Base-by-base conservation (phyloP, 2,797 vertebrate genomes). In the Anguilla pacifica region DNA sequence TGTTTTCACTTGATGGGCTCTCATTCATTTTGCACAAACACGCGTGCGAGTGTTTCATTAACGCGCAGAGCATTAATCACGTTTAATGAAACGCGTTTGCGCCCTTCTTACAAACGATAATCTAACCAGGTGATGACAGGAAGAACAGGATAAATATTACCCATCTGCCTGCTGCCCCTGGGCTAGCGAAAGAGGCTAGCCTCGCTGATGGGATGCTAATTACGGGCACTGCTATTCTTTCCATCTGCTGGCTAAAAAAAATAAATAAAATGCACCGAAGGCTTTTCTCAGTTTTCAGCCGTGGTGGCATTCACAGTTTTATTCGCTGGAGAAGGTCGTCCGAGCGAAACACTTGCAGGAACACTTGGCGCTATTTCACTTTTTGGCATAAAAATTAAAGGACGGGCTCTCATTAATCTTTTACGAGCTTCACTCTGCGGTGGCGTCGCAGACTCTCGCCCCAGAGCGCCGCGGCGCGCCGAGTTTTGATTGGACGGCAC, bases 21-120 rank as follows among this genome's bases (percentile, higher is more conserved):
- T 96, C 94, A 96, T 96, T 96, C 96, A 96, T 96, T 96, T 93
- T 94, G 93, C 25, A 3, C 61, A 1, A 67, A 67, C 61, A 92
- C 93, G 89, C 86, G 77, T 86, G 91, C 90, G 94, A 93, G 94
- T 94, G 93, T 96, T 96, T 96, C 95, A 96, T 96, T 96, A 96
- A 95, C 94, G 91, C 91, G 92, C 95, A 94, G 95, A 92, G 92
- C 94, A 95, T 96, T 96, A 92, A 93, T 96, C 96, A 96, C 95
- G 93, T 89, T 84, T 91, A 94, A 93, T 92, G 91, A 93, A 93
- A 91, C 86, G 88, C 89, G 90, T 90, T 91, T 91, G 87, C 81
- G 19, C 83, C 93, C 92, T 92, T 86, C 92, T 91, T 88, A 91
- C 91, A 91, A 93, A 96, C 92, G 90, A 93, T 89, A 93, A 94